Base-by-base conservation (phyloP, 2,888 invertebrate genomes). In the Dicycla oo region DNA sequence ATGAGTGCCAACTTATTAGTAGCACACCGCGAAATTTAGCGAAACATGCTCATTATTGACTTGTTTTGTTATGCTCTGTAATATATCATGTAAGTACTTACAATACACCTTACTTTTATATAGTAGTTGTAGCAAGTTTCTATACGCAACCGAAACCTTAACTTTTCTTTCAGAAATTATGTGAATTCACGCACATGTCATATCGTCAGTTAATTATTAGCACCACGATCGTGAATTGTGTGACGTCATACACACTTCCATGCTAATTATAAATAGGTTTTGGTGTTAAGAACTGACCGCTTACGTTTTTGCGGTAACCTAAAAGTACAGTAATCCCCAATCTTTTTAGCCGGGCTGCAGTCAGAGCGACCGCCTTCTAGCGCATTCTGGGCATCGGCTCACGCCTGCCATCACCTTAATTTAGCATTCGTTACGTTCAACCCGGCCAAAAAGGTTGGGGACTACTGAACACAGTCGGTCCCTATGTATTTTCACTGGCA, bases 1-100 rank as follows among this genome's bases (percentile, higher is more conserved):
- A 23, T 47, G 20, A 23, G 47, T 38, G 80, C 80, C 78, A 78
- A 78, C 13, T 43, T 54, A 54, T 70, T 53, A 23, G 30, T 15
- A 43, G 70, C 40, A 53, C 71, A 38, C 26, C 26, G 43, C 54
- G 43, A 45, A 51, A 45, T 43, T 10, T 45, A 57, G 13, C 20
- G 47, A 54, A 26, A 62, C 57, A 51, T 51, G 56, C 43, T 69
- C 13, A 6, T 30, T 20, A 8, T 65, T 26, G n/a, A 26, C 18
- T 66, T 40, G 43, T 66, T 60, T n/a, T 60, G 43, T 11, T 18
- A 23, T 23, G 18, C 43, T 26, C 7, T 45, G 23, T 34, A 34
- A 34, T 34, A 34, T 34, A 34, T 3, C 34, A 5, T 4, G 34
- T 4, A 34, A 34, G 34, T 34, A 34, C 34, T 34, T 34, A 4